Evolutionary conservation across 2,797 vertebrate species (phyloP).

Genomic region (Catharus ustulatus): DNA sequence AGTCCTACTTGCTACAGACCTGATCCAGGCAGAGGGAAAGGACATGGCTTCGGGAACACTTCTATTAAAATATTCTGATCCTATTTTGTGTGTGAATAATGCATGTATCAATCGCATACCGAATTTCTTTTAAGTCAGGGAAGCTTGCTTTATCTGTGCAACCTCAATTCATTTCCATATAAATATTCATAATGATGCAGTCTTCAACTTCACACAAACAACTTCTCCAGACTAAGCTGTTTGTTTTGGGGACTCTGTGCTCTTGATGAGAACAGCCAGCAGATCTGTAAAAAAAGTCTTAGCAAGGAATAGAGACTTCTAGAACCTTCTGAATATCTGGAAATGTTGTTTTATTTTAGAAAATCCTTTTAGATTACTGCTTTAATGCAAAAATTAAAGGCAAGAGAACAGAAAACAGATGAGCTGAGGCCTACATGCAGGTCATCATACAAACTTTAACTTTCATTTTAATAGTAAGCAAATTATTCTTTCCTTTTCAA

Average conservation of each 20-base stretch:
- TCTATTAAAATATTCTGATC: constrained; percentile 51
- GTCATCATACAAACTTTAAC: not conserved
- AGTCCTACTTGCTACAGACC: not conserved
- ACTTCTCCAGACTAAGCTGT: constrained; percentile 40
- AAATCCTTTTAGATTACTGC: not conserved
- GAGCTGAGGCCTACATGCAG: not conserved
- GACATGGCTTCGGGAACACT: not conserved
- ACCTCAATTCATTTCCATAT: constrained; percentile 50
- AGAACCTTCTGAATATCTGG: constrained; percentile 14
- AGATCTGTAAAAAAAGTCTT: not conserved
- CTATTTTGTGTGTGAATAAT: constrained; percentile 40
- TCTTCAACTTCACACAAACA: constrained; percentile 53
- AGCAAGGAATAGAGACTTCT: not conserved
- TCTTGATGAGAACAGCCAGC: constrained; percentile 7
- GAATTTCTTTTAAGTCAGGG: constrained; percentile 47
- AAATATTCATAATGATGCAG: constrained; percentile 57
- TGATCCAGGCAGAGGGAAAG: not conserved
- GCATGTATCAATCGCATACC: not conserved
- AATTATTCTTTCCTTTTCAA: not conserved
- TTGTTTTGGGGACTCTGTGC: constrained; percentile 18
- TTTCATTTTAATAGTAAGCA: not conserved
- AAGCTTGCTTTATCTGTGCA: constrained; percentile 51
- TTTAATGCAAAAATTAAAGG: not conserved
- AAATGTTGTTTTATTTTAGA: not conserved
- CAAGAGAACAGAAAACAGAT: not conserved